phyloP scores from a whole-genome alignment of 2,797 vertebrate genomes.

The Sandelia bainsii region DNA sequence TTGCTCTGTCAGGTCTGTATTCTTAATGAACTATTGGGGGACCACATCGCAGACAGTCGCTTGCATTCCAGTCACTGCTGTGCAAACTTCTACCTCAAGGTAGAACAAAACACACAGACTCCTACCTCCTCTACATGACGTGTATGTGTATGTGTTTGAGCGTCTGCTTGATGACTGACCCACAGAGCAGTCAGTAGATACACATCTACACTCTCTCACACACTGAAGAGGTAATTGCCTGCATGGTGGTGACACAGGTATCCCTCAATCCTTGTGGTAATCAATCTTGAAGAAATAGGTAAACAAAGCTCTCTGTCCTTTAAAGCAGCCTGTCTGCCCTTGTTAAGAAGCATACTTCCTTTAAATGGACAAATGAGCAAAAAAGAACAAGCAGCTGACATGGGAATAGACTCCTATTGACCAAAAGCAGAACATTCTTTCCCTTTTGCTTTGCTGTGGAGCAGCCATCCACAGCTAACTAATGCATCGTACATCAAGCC shows the following conservation, averaged over 20 bases:
- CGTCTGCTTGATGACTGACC: constrained; percentile 39
- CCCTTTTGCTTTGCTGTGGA: constrained; percentile 33
- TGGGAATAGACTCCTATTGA: constrained; percentile 54
- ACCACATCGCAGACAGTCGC: constrained; percentile 52
- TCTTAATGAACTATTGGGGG: constrained; percentile 77
- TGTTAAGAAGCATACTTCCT: constrained; percentile 64
- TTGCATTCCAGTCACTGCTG: constrained; percentile 57
- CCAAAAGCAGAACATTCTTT: constrained; percentile 32
- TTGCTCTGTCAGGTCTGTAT: constrained; percentile 68
- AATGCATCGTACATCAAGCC: constrained; percentile 56
- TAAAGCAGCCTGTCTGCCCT: constrained; percentile 68
- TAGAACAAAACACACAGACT: constrained; percentile 50
- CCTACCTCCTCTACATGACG: constrained; percentile 45
- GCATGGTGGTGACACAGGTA: constrained; percentile 69
- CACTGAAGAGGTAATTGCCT: constrained; percentile 67
- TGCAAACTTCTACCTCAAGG: constrained; percentile 66
- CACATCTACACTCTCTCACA: constrained; percentile 40
- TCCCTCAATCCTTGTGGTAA: constrained; percentile 70
- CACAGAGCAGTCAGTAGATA: constrained; percentile 30
- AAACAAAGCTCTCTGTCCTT: constrained; percentile 74
- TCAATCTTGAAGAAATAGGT: constrained; percentile 74
- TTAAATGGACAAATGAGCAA: constrained; percentile 55
- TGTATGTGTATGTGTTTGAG: constrained; percentile 28
- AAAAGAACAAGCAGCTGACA: constrained; percentile 36
- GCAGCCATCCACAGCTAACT: constrained; percentile 41